Conservation (phyloP, 2,113 vertebrate species). For the Neogobius melanostomus region DNA sequence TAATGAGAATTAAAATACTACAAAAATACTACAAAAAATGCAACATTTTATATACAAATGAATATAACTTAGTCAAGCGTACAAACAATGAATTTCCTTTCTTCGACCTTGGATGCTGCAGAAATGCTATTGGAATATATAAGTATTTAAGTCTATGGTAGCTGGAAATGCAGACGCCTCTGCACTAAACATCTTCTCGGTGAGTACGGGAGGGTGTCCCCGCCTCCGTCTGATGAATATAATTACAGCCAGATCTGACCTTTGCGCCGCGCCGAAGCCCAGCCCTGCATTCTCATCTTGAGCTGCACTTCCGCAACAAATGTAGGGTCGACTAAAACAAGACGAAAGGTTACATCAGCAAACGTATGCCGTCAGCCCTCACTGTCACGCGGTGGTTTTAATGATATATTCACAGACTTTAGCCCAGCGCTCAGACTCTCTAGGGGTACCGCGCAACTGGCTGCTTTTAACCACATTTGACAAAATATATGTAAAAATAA, state of each 20-base stretch:
- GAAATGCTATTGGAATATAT: no score
- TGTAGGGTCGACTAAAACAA: constrained; percentile 75
- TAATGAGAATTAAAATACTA: no score
- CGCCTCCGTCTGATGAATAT: constrained; percentile 74
- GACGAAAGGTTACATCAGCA: constrained; percentile 73
- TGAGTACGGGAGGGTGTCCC: constrained; percentile 51
- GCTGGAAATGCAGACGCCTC: constrained; percentile 48
- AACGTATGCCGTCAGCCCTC: constrained; percentile 65
- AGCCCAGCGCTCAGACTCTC: constrained; percentile 43
- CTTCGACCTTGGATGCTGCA: no score
- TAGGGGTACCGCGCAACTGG: constrained; percentile 53
- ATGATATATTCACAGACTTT: constrained; percentile 70
- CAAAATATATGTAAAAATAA: constrained; percentile 54
- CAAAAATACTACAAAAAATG: no score
- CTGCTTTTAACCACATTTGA: constrained; percentile 60
- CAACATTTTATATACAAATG: no score
- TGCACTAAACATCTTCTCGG: constrained; percentile 65
- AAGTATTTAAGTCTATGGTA: constrained; percentile 30
- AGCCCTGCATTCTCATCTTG: constrained; percentile 61
- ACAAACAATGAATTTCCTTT: no score
- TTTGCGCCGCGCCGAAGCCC: constrained; percentile 68
- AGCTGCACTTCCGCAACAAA: constrained; percentile 74
- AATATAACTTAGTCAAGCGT: no score
- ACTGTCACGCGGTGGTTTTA: constrained; percentile 70
- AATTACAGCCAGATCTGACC: constrained; percentile 81